Evolutionary conservation across 2,888 invertebrate genomes (phyloP).

Genomic region (Papilio demoleus): DNA sequence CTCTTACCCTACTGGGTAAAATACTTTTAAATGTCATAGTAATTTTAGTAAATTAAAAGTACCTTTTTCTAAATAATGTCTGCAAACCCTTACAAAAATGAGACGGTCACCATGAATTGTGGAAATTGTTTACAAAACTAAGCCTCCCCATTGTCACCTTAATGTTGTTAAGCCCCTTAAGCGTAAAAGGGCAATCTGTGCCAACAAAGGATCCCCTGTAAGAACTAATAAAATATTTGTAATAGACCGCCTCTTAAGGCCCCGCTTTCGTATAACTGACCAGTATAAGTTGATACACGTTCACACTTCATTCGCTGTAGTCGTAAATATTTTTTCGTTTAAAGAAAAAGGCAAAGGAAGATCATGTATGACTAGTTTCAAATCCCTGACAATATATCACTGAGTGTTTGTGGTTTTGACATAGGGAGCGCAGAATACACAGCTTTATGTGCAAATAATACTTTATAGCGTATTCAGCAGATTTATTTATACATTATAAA

Average conservation of each 20-base stretch:
- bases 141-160: constrained; percentile 51
- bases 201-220: constrained; percentile 51
- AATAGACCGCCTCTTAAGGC: constrained; percentile 55
- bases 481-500: constrained; percentile 37
- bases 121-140: constrained; percentile 41
- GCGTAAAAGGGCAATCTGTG: constrained; percentile 46
- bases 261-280: constrained; percentile 43
- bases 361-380: constrained; percentile 36
- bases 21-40: too few species aligned
- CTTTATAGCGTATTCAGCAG: constrained; percentile 39
- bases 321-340: constrained; percentile 40
- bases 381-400: constrained; percentile 58
- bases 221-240: constrained; percentile 61
- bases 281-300: constrained; percentile 44
- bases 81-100: too few species aligned
- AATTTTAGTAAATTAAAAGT: too few species aligned
- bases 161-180: constrained; percentile 50
- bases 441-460: constrained; percentile 42
- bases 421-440: constrained; percentile 49
- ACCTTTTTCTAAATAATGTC: too few species aligned
- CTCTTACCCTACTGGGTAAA: too few species aligned
- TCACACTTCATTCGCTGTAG: constrained; percentile 43
- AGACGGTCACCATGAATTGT: constrained; percentile 39
- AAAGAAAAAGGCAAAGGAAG: constrained; percentile 39
- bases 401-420: constrained; percentile 64